A percentile compares a stretch with the other conserved stretches of the same genome.
These are phyloP conservation scores for Leptoteleia sp. DNA, from an alignment of 1,140 invertebrate genomes.

Conservation along the genomic window DNA sequence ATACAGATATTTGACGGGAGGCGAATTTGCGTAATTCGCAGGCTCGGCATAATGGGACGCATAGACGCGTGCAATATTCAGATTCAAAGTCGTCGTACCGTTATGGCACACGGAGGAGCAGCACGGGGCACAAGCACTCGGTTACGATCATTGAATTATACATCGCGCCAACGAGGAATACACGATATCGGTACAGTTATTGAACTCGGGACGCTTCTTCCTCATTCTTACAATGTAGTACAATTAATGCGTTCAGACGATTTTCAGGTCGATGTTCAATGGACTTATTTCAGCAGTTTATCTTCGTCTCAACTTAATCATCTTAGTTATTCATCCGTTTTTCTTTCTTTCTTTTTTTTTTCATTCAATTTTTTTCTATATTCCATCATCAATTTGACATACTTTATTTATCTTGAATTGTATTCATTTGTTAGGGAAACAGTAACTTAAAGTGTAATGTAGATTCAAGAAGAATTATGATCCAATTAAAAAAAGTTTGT, in stretches of 20 bases:
- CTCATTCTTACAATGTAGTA: constrained; percentile 61
- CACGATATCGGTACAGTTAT: constrained; percentile 66
- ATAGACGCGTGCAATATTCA: constrained; percentile 64
- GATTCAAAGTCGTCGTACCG: constrained; percentile 63
- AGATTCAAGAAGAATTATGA: too few relatives aligned
- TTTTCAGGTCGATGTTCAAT: constrained; percentile 19
- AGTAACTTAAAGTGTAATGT: too few relatives aligned
- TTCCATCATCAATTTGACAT: too few relatives aligned
- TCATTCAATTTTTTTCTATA: too few relatives aligned
- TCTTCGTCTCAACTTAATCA: background rate
- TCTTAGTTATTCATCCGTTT: too few relatives aligned
- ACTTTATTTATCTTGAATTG: too few relatives aligned
- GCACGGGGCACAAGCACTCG: constrained; percentile 37
- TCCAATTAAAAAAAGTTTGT: too few relatives aligned
- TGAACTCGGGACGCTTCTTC: constrained; percentile 57
- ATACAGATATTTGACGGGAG: constrained; percentile 7
- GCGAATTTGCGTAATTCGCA: constrained; percentile 35
- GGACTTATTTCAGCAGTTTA: background rate
- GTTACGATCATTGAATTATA: constrained; percentile 65
- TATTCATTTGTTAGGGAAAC: too few relatives aligned
- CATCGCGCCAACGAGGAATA: constrained; percentile 48
- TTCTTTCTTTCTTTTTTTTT: too few relatives aligned
- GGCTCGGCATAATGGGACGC: constrained; percentile 31
- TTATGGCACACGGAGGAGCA: constrained; percentile 53
- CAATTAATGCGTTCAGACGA: constrained; percentile 46